These are phyloP conservation scores for Chaitophorus viminalis DNA, from an alignment of 2,888 invertebrate genomes.

Conservation along the genomic window DNA sequence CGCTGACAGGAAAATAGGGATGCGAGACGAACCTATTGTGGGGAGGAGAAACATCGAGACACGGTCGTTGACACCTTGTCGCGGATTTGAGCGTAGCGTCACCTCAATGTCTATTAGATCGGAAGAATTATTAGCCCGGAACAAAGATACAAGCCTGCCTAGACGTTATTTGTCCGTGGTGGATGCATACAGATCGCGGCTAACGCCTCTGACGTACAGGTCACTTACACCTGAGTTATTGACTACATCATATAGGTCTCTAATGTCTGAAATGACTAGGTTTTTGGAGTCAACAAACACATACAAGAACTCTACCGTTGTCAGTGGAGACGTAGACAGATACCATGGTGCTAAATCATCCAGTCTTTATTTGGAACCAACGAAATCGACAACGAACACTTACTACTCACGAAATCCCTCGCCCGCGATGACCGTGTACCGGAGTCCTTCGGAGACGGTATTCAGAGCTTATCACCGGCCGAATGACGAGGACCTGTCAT, in stretches of 20 bases:
- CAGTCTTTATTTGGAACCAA: background rate
- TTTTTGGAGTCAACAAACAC: background rate
- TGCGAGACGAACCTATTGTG: background rate
- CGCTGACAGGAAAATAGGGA: background rate
- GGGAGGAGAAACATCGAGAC: background rate
- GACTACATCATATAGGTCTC: background rate
- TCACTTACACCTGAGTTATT: no score
- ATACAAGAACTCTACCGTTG: no score
- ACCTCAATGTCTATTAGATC: background rate
- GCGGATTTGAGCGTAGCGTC: no score
- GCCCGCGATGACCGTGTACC: background rate
- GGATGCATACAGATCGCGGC: background rate
- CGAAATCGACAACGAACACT: background rate
- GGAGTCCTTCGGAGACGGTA: conserved; percentile 16
- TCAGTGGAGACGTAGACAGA: no score
- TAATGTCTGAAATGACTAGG: background rate
- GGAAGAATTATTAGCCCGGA: background rate
- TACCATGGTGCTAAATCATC: background rate
- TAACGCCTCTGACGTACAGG: background rate
- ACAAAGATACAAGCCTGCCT: background rate
- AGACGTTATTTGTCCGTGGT: conserved; percentile 8
- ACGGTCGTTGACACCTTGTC: background rate
- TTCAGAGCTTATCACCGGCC: background rate
- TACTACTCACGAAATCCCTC: background rate
- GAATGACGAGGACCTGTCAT: background rate